Percentiles rank a stretch among this genome's conserved stretches.
Conservation (phyloP, 2,797 vertebrate genomes). For the Gila robusta region DNA sequence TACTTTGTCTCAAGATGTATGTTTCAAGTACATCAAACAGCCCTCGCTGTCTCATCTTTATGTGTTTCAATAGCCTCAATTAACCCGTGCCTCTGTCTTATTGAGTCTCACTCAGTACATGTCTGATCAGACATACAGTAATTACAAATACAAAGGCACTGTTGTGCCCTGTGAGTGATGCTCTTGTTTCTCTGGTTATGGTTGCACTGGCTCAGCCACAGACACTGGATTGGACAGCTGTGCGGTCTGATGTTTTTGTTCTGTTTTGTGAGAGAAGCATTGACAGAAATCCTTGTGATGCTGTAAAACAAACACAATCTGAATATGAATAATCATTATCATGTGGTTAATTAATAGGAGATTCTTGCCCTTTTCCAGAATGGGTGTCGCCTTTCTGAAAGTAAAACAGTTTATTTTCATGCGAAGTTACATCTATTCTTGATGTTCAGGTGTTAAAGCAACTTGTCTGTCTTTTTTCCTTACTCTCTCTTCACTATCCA, state of each 20-base stretch:
- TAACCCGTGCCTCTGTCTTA: slow-evolving; percentile 33
- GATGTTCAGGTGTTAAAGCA: not conserved
- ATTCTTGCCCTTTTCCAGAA: not conserved
- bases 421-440: not conserved
- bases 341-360: not conserved
- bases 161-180: slow-evolving; percentile 19
- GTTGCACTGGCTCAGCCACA: not conserved
- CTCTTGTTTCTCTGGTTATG: slow-evolving; percentile 35
- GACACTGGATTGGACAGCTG: slow-evolving; percentile 28
- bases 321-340: not conserved
- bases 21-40: slow-evolving; percentile 44
- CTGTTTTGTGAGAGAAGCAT: slow-evolving; percentile 1
- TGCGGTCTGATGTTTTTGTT: slow-evolving; percentile 35
- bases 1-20: not conserved
- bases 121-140: slow-evolving; percentile 34
- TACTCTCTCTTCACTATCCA: not conserved
- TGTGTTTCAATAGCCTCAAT: slow-evolving; percentile 43
- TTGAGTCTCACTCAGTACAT: slow-evolving; percentile 25
- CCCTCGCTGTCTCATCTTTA: not conserved
- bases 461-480: not conserved
- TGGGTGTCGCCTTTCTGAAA: not conserved
- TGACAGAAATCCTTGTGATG: slow-evolving; percentile 1
- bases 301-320: not conserved
- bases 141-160: slow-evolving; percentile 15
- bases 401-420: not conserved